Evolutionary conservation across 1,140 invertebrate genomes (phyloP).

Genomic region (Asbolus verrucosus): DNA sequence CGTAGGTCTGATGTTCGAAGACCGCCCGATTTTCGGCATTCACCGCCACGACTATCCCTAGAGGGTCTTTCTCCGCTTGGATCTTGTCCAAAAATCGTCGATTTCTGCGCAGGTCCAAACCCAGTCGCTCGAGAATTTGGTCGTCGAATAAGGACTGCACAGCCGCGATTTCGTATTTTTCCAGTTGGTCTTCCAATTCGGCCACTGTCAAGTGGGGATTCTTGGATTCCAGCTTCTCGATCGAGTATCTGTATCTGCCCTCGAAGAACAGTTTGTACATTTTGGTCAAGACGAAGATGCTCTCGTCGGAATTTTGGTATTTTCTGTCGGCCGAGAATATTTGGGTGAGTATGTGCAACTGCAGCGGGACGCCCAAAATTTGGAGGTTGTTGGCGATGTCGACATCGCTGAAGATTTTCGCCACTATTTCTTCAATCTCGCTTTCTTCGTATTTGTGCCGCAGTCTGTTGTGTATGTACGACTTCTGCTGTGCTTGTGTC

Average conservation of each 20-base stretch:
- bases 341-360: background rate
- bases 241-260: background rate
- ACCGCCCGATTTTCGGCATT: background rate
- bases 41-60: background rate
- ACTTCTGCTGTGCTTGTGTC: background rate
- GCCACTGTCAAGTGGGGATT: background rate
- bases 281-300: conserved; percentile 4
- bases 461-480: background rate
- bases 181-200: background rate
- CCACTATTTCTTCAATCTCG: no score
- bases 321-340: background rate
- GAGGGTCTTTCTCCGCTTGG: conserved; percentile 6
- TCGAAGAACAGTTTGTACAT: conserved; percentile 6
- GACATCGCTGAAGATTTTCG: background rate
- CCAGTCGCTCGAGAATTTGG: background rate
- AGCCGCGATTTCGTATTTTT: background rate
- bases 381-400: background rate
- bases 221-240: background rate
- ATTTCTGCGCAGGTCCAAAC: background rate
- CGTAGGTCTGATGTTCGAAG: conserved; percentile 10
- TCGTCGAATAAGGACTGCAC: background rate
- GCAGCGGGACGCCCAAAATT: background rate
- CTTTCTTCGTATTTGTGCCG: background rate
- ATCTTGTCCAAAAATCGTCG: background rate
- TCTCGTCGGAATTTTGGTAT: background rate